These are phyloP conservation scores for Lates japonicus DNA, from an alignment of 2,797 vertebrate species.

Conservation along the genomic window DNA sequence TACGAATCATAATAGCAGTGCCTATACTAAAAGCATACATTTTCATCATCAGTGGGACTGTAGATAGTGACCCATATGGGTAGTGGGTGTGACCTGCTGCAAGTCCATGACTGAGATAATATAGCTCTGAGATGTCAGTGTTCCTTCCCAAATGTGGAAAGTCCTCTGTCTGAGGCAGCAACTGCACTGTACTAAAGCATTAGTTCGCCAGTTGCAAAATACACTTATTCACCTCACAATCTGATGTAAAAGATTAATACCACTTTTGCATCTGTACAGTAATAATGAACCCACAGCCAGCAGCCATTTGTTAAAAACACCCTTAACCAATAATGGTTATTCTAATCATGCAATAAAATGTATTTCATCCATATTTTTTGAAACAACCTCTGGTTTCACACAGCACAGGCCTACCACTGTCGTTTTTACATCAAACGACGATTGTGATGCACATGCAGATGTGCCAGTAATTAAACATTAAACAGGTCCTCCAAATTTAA, in stretches of 20 bases:
- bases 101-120: not conserved
- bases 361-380: too few species aligned
- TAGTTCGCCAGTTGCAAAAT: too few species aligned
- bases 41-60: not conserved
- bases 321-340: too few species aligned
- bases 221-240: too few species aligned
- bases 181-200: too few species aligned
- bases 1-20: constrained; percentile 13
- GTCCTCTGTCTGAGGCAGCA: not conserved
- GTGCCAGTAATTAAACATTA: not conserved
- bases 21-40: not conserved
- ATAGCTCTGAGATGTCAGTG: not conserved
- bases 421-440: not conserved
- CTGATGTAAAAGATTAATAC: not conserved
- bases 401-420: not conserved
- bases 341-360: not conserved
- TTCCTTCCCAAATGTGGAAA: too few species aligned
- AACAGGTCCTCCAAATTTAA: not conserved
- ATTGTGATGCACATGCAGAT: not conserved
- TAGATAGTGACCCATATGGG: not conserved
- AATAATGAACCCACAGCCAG: not conserved
- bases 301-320: not conserved
- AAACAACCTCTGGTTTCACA: not conserved
- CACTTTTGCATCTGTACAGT: not conserved
- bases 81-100: not conserved